These are phyloP conservation scores for Cyprinodon tularosa DNA, from an alignment of 2,113 vertebrate species.

Conservation along the genomic window DNA sequence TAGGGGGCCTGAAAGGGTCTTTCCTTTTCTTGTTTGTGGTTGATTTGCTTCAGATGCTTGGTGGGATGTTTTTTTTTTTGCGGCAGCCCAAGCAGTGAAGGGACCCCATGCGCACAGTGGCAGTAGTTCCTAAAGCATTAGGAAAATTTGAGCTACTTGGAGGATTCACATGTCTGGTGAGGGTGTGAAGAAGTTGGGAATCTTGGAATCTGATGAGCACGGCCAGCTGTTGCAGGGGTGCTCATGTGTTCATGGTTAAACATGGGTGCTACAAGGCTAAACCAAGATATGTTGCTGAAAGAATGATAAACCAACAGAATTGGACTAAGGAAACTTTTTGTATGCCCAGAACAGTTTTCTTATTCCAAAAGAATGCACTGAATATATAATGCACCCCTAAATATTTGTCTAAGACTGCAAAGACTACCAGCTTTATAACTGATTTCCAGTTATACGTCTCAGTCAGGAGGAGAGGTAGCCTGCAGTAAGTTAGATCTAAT, in stretches of 20 bases:
- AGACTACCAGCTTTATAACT: not conserved
- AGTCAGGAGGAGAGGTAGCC: not conserved
- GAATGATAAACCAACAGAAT: not conserved
- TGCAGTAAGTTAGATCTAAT: not conserved
- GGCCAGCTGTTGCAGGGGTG: not conserved
- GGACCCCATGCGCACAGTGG: no score
- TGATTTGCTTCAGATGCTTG: no score
- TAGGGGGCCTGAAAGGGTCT: not conserved
- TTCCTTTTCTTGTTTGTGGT: no score
- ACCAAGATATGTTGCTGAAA: not conserved
- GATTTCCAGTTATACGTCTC: not conserved
- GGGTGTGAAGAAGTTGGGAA: not conserved
- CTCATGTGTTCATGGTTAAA: not conserved
- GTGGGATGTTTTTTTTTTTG: no score
- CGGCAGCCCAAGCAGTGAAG: no score
- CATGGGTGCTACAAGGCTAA: not conserved
- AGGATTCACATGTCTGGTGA: not conserved
- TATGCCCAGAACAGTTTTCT: not conserved
- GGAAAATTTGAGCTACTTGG: no score
- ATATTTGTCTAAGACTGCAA: not conserved
- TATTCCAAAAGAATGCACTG: not conserved
- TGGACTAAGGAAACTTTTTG: not conserved
- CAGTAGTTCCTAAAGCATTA: no score
- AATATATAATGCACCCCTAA: not conserved
- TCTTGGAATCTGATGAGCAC: not conserved